Conservation (phyloP, 2,113 vertebrate genomes). For the Colaptes auratus region DNA sequence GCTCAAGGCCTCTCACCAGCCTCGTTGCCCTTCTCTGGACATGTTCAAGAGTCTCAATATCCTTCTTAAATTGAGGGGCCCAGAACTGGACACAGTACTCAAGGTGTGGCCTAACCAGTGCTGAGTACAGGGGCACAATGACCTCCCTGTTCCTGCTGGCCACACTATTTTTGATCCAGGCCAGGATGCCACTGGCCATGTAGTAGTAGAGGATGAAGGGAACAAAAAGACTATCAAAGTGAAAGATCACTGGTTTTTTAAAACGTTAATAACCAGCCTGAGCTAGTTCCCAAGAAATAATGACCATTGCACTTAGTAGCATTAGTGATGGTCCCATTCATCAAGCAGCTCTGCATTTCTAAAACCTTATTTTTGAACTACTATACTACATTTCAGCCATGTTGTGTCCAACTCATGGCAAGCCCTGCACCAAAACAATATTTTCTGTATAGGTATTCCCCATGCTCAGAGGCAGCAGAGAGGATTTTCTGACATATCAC, state of each 20-base stretch:
- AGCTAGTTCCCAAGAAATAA: slow-evolving; percentile 8
- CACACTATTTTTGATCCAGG: too few species aligned
- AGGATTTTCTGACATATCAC: slow-evolving; percentile 8
- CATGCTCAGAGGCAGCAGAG: background rate
- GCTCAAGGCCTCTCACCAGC: too few species aligned
- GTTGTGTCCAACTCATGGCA: slow-evolving; percentile 30
- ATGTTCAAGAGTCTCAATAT: too few species aligned
- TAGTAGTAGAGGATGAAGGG: background rate
- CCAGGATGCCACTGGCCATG: too few species aligned
- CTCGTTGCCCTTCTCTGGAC: too few species aligned
- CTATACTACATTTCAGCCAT: slow-evolving; percentile 20
- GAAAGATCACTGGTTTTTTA: background rate
- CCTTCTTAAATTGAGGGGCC: too few species aligned
- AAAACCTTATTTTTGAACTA: slow-evolving; percentile 4
- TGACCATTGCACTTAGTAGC: background rate
- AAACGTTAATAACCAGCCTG: background rate
- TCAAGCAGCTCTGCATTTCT: slow-evolving; percentile 30
- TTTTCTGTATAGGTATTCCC: background rate
- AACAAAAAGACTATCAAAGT: background rate
- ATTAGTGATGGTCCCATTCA: slow-evolving; percentile 14
- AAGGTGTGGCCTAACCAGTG: too few species aligned
- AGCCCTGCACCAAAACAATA: background rate
- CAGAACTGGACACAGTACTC: too few species aligned
- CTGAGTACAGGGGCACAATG: too few species aligned
- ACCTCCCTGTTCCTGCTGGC: too few species aligned